Percentiles rank a stretch among this genome's conserved stretches.
phyloP scores from a whole-genome alignment of 2,888 invertebrate genomes.

The Polyommatus icarus region DNA sequence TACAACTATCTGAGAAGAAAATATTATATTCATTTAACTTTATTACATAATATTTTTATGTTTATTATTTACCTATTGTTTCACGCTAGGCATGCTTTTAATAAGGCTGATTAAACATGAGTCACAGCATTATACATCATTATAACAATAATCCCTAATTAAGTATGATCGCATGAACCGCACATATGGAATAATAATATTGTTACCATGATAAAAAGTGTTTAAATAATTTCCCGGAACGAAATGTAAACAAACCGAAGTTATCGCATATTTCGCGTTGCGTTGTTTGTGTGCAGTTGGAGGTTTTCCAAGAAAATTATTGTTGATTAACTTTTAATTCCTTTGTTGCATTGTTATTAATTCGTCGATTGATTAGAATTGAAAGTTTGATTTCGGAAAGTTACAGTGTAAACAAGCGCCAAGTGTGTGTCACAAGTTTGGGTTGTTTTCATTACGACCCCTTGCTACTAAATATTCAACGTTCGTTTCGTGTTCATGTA shows the following conservation, averaged over 20 bases:
- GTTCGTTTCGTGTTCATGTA: background rate
- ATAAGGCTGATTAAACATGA: background rate
- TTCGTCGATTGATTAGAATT: background rate
- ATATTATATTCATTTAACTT: background rate
- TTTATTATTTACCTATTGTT: background rate
- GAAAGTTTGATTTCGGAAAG: background rate
- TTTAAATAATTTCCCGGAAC: slow-evolving; percentile 8
- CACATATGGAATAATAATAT: background rate
- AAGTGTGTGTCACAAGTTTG: background rate
- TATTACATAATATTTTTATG: background rate
- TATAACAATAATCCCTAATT: background rate
- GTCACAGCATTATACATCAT: background rate
- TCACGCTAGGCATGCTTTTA: background rate
- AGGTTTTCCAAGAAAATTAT: slow-evolving; percentile 25
- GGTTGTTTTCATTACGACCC: background rate
- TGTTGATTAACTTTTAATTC: slow-evolving; percentile 20
- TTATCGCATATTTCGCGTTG: slow-evolving; percentile 23
- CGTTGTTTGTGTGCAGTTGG: slow-evolving; percentile 19
- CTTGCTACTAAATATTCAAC: background rate
- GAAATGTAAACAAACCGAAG: slow-evolving; percentile 21
- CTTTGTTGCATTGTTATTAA: slow-evolving; percentile 25
- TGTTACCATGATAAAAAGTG: background rate
- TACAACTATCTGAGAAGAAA: no score
- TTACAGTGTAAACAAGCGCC: background rate
- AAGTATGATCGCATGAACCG: background rate